These are phyloP conservation scores for Neodontobutis hainanensis DNA, from an alignment of 2,113 vertebrate species.

Conservation along the genomic window DNA sequence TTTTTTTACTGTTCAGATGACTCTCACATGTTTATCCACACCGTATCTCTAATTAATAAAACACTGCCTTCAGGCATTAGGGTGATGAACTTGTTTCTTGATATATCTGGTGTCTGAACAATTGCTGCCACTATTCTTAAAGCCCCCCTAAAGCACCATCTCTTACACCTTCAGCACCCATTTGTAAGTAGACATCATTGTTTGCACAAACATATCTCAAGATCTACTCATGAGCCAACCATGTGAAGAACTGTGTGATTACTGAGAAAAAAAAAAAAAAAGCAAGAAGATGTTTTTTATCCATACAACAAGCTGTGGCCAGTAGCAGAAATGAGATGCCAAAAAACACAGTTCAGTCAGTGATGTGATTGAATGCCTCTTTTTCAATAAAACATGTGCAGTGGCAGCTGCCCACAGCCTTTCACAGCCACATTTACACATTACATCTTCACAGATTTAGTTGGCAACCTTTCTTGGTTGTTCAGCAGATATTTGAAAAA, in stretches of 20 bases:
- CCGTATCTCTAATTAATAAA: not conserved
- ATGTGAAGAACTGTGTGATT: constrained; percentile 5
- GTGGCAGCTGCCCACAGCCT: constrained; percentile 30
- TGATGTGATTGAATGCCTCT: not conserved
- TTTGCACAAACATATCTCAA: constrained; percentile 39
- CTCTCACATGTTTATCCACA: constrained; percentile 38
- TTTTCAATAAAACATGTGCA: constrained; percentile 43
- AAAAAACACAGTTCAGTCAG: not conserved
- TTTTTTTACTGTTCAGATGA: constrained; percentile 44
- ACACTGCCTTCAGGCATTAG: constrained; percentile 16
- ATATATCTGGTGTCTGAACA: constrained; percentile 33
- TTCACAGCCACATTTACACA: constrained; percentile 21
- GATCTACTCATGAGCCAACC: constrained; percentile 40
- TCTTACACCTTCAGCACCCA: constrained; percentile 45
- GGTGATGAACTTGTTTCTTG: constrained; percentile 4
- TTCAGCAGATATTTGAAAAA: not conserved
- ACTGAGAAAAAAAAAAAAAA: constrained; percentile 25
- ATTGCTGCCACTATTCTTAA: constrained; percentile 46
- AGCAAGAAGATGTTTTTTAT: not conserved
- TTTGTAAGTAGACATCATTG: constrained; percentile 42
- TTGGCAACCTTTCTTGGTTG: not conserved
- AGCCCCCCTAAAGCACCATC: constrained; percentile 20
- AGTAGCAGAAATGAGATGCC: not conserved
- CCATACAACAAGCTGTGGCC: not conserved
- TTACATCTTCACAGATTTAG: constrained; percentile 15